A percentile compares a stretch with the other conserved stretches of the same genome.
Evolutionary conservation across 2,113 vertebrate species (phyloP).

Genomic region (Gallinago undulata): DNA sequence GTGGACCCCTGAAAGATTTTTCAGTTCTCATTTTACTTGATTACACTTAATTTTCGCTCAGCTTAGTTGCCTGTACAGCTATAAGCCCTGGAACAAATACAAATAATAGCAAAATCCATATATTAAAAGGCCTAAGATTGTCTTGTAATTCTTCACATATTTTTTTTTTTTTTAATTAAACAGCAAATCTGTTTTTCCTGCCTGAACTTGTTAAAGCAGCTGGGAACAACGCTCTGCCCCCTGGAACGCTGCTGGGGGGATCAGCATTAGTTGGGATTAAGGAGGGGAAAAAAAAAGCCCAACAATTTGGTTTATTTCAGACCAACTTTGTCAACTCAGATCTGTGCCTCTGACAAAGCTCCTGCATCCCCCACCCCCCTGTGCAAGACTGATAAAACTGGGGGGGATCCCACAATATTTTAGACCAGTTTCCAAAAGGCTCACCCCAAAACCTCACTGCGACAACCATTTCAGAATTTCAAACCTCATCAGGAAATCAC

Average conservation of each 20-base stretch:
- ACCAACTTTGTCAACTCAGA: background rate
- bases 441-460: background rate
- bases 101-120: background rate
- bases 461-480: background rate
- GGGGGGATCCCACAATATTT: background rate
- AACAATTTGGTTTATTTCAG: background rate
- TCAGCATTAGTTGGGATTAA: background rate
- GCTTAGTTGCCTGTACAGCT: too few species aligned
- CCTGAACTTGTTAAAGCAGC: background rate
- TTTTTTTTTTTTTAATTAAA: too few species aligned
- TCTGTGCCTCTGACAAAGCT: background rate
- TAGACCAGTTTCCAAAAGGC: background rate
- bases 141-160: background rate
- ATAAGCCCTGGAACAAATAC: background rate
- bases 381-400: too few species aligned
- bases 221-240: background rate
- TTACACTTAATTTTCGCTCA: background rate
- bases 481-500: background rate
- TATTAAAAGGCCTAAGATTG: background rate
- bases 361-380: accelerated
- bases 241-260: background rate
- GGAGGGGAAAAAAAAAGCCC: background rate
- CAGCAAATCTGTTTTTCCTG: background rate
- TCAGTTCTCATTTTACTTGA: background rate
- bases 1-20: background rate